Evolutionary conservation across 2,797 vertebrate genomes (phyloP).

Genomic region (Propithecus deckenii): DNA sequence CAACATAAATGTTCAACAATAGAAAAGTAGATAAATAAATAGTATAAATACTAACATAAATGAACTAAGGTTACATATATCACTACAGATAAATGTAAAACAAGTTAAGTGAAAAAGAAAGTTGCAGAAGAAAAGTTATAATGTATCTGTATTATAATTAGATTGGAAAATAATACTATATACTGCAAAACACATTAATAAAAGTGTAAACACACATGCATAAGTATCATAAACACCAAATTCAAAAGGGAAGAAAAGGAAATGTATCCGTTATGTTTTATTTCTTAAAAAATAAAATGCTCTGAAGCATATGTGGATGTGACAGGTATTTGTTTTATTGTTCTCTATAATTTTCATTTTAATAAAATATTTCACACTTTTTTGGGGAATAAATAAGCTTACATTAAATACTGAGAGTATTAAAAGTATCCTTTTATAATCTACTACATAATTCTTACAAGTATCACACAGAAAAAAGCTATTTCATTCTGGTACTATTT

Average conservation of each 20-base stretch:
- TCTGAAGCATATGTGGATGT: background rate
- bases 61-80: background rate
- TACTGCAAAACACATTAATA: background rate
- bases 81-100: background rate
- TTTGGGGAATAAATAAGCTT: background rate
- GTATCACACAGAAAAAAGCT: background rate
- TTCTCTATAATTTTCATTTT: background rate
- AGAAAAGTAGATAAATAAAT: background rate
- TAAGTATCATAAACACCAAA: background rate
- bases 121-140: background rate
- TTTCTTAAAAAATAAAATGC: background rate
- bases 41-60: background rate
- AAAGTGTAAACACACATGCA: background rate
- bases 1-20: background rate
- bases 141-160: background rate
- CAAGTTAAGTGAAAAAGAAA: background rate
- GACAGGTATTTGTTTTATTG: background rate
- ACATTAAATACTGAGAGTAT: background rate
- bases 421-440: background rate
- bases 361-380: background rate
- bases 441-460: background rate
- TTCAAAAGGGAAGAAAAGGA: background rate
- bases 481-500: background rate
- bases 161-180: background rate
- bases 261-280: background rate